Evolutionary conservation across 2,888 invertebrate genomes (phyloP).

Genomic region (Morinoia aosen): DNA sequence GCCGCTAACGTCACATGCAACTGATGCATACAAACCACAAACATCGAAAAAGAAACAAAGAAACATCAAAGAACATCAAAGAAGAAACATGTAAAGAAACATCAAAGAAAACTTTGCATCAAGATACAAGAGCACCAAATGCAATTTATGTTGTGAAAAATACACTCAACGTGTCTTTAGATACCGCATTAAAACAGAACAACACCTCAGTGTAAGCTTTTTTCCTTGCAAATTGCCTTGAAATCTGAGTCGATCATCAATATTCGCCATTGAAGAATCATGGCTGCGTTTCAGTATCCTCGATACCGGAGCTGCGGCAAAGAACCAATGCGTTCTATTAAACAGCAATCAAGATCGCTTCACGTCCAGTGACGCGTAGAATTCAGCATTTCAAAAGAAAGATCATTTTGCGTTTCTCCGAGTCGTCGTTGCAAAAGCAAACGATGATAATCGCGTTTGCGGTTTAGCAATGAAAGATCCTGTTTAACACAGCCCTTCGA

Average conservation of each 20-base stretch:
- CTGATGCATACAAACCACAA: too few relatives aligned
- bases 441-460: background rate
- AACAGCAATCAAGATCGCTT: background rate
- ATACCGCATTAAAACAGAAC: too few relatives aligned
- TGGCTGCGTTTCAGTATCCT: background rate
- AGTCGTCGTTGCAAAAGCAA: background rate
- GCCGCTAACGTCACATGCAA: too few relatives aligned
- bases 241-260: background rate
- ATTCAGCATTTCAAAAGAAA: background rate
- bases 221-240: background rate
- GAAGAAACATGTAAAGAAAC: too few relatives aligned
- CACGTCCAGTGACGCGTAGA: background rate
- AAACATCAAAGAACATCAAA: too few relatives aligned
- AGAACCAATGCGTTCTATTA: background rate
- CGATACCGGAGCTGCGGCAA: background rate
- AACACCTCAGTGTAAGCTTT: background rate
- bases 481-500: background rate
- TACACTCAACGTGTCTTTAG: too few relatives aligned
- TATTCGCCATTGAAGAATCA: background rate
- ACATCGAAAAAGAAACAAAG: too few relatives aligned
- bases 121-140: too few relatives aligned
- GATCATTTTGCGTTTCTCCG: background rate
- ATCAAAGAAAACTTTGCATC: too few relatives aligned
- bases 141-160: too few relatives aligned
- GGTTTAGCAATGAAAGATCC: background rate